Evolutionary conservation across 2,113 vertebrate species (phyloP).

Genomic region (Sturnira hondurensis): DNA sequence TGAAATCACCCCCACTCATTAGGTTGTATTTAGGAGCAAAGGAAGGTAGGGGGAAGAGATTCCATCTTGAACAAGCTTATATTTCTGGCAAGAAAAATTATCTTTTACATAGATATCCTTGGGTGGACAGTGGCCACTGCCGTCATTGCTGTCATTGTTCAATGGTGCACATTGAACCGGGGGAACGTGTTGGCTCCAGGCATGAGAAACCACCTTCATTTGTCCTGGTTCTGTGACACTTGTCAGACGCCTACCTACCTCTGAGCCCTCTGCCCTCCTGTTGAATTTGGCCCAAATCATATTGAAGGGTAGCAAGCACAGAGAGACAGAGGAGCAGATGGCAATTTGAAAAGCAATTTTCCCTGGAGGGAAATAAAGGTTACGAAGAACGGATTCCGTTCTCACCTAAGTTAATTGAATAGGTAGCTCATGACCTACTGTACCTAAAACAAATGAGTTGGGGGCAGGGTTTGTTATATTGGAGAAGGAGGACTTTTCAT

Average conservation of each 20-base stretch:
- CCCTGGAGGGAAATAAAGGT: background rate
- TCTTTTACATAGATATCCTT: background rate
- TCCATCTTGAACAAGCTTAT: background rate
- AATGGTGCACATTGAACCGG: background rate
- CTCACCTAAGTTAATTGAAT: background rate
- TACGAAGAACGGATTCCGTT: background rate
- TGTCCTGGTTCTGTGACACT: slow-evolving; percentile 33
- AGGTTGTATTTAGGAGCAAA: slow-evolving; percentile 44
- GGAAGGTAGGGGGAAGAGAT: background rate
- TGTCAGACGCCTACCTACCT: slow-evolving; percentile 57
- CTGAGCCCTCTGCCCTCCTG: slow-evolving; percentile 57
- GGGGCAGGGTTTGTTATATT: background rate
- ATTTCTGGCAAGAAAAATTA: slow-evolving; percentile 30
- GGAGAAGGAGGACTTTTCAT: background rate
- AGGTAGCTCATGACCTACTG: background rate
- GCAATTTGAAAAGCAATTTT: slow-evolving; percentile 39
- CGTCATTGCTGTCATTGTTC: too few species aligned
- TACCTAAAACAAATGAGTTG: background rate
- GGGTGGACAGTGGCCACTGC: background rate
- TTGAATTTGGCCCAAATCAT: background rate
- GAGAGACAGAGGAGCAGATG: slow-evolving; percentile 29
- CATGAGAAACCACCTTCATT: slow-evolving; percentile 35
- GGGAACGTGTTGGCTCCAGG: background rate
- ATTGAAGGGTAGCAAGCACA: background rate
- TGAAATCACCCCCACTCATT: slow-evolving; percentile 39